phyloP scores from a whole-genome alignment of 2,888 invertebrate species.

The Athetis lepigone region DNA sequence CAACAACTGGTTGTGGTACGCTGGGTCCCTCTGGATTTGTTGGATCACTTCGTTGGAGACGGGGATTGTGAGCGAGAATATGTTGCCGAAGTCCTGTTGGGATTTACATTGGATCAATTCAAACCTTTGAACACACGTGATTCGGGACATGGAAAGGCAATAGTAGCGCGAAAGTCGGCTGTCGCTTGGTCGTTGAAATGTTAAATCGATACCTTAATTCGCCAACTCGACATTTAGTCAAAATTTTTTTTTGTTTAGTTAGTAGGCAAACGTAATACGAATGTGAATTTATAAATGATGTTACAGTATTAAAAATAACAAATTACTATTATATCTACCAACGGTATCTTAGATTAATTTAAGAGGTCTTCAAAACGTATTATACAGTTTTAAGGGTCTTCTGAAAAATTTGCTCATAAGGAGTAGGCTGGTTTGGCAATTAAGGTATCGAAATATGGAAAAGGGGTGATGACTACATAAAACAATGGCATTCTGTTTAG shows the following conservation, averaged over 20 bases:
- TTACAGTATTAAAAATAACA: constrained; percentile 11
- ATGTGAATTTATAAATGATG: no score
- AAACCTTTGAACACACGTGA: background rate
- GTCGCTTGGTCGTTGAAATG: no score
- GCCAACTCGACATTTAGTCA: no score
- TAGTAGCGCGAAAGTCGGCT: no score
- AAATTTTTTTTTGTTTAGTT: no score
- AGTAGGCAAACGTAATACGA: no score
- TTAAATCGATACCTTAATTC: no score
- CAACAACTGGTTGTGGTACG: constrained; percentile 80
- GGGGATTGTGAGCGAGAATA: constrained; percentile 81
- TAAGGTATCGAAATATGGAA: constrained; percentile 19
- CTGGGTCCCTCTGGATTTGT: constrained; percentile 78
- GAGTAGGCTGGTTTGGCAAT: constrained; percentile 16
- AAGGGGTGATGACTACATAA: no score
- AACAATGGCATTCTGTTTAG: no score
- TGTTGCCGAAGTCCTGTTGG: constrained; percentile 70
- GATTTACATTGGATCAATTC: background rate
- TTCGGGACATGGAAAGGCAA: no score
- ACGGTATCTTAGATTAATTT: constrained; percentile 29
- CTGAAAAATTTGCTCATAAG: constrained; percentile 17
- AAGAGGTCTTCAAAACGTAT: constrained; percentile 19
- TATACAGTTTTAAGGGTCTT: constrained; percentile 13
- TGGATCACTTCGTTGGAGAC: constrained; percentile 83
- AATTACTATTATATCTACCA: constrained; percentile 17